A percentile compares a stretch with the other conserved stretches of the same genome.
These are phyloP conservation scores for Phoebastria nigripes DNA, from an alignment of 2,797 vertebrate genomes.

Conservation along the genomic window DNA sequence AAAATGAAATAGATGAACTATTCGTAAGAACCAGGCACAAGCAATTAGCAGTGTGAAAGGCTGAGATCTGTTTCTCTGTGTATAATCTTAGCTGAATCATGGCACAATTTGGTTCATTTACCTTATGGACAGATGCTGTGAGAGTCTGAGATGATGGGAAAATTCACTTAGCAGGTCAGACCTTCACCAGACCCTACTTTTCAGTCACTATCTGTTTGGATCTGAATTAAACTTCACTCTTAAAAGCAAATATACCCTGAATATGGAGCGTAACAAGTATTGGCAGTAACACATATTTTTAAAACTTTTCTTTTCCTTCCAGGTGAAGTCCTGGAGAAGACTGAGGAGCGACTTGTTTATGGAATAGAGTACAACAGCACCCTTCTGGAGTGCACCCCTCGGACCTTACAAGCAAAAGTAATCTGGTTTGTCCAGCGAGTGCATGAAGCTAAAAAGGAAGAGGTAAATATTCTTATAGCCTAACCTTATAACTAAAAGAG, in stretches of 20 bases:
- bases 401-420: conserved; percentile 91
- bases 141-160: neutral
- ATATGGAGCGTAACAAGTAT: neutral
- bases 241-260: neutral
- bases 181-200: neutral
- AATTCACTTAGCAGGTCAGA: neutral
- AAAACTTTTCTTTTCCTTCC: neutral
- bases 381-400: conserved; percentile 90
- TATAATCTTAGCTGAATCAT: neutral
- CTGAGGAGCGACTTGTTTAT: conserved; percentile 83
- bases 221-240: neutral
- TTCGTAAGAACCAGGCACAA: neutral
- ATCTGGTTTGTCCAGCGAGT: conserved; percentile 87
- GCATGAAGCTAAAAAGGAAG: conserved; percentile 78
- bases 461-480: conserved; percentile 75
- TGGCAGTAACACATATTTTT: neutral
- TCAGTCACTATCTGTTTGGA: neutral
- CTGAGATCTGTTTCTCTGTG: neutral
- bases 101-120: neutral
- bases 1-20: neutral
- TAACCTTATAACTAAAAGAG: neutral
- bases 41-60: neutral
- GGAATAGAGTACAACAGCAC: conserved; percentile 93
- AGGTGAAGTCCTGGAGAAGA: conserved; percentile 80
- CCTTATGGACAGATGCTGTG: neutral